Evolutionary conservation across 2,888 invertebrate genomes (phyloP).

Genomic region (Machimus rusticus): DNA sequence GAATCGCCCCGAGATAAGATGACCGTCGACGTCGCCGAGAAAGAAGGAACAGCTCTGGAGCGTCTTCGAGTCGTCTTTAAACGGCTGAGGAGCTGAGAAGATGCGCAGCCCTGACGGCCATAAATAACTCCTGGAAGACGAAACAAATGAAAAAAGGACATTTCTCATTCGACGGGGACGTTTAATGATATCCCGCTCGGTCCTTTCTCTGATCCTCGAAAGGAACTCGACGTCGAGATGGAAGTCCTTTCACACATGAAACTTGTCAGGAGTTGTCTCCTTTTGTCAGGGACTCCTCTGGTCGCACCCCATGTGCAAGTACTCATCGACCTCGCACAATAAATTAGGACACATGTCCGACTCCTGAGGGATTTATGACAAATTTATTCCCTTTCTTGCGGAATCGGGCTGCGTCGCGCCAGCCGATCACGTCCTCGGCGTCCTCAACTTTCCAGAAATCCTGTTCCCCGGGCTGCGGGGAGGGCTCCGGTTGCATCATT

Average conservation of each 20-base stretch:
- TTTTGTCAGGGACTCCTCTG: slow-evolving; percentile 38
- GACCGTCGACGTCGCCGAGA: slow-evolving; percentile 5
- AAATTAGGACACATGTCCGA: slow-evolving; percentile 50
- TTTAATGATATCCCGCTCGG: slow-evolving; percentile 46
- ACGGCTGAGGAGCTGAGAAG: background rate
- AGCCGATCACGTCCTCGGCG: slow-evolving; percentile 16
- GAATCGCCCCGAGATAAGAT: slow-evolving; percentile 1
- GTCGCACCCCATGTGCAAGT: slow-evolving; percentile 45
- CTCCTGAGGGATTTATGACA: slow-evolving; percentile 51
- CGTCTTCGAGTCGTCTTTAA: background rate
- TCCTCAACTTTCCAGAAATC: slow-evolving; percentile 24
- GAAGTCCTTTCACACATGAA: slow-evolving; percentile 46
- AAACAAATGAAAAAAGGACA: slow-evolving; percentile 46
- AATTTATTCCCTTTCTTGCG: slow-evolving; percentile 49
- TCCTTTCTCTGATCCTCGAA: slow-evolving; percentile 43
- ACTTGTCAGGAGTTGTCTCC: slow-evolving; percentile 44
- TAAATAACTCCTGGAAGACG: slow-evolving; percentile 43
- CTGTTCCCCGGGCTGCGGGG: background rate
- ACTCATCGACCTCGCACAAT: slow-evolving; percentile 44
- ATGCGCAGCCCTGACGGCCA: slow-evolving; percentile 37
- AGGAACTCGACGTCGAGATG: background rate
- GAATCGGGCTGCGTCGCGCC: background rate
- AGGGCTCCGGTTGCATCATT: slow-evolving; percentile 1
- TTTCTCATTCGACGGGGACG: slow-evolving; percentile 47
- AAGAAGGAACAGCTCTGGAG: background rate